These are phyloP conservation scores for Patella pellucida DNA, from an alignment of 2,888 invertebrate species.

Conservation along the genomic window DNA sequence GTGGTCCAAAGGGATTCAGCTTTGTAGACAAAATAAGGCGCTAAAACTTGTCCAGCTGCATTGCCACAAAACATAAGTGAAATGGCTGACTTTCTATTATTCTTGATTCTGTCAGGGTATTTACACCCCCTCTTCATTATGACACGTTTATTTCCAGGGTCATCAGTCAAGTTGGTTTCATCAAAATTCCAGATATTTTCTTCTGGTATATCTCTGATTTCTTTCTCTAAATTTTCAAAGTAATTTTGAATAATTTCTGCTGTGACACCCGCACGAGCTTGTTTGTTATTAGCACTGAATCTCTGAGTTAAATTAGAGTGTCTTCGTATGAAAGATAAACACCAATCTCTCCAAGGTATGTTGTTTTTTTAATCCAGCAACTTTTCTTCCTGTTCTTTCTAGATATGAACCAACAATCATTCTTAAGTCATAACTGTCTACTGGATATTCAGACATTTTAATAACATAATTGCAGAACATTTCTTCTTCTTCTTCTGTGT, in stretches of 20 bases:
- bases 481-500: too few relatives aligned
- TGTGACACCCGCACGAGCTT: conserved; percentile 5
- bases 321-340: conserved; percentile 19
- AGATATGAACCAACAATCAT: conserved; percentile 7
- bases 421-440: not conserved
- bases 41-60: conserved; percentile 65
- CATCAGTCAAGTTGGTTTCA: conserved; percentile 65
- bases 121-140: conserved; percentile 34
- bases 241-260: not conserved
- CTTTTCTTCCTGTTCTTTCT: conserved; percentile 11
- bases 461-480: too few relatives aligned
- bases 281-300: conserved; percentile 18
- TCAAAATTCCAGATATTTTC: conserved; percentile 63
- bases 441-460: not conserved
- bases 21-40: conserved; percentile 71
- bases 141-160: conserved; percentile 49
- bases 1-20: conserved; percentile 65
- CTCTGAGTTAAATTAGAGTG: conserved; percentile 7
- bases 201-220: conserved; percentile 27
- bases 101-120: conserved; percentile 64
- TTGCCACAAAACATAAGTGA: conserved; percentile 68
- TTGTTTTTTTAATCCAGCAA: conserved; percentile 7
- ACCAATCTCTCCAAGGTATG: conserved; percentile 20
- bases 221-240: conserved; percentile 18
- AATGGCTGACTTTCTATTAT: conserved; percentile 62